Evolutionary conservation across 2,113 vertebrate genomes (phyloP), one percentile per base, ranked within the genome.

Genomic region (Phylloscopus whistleri): DNA sequence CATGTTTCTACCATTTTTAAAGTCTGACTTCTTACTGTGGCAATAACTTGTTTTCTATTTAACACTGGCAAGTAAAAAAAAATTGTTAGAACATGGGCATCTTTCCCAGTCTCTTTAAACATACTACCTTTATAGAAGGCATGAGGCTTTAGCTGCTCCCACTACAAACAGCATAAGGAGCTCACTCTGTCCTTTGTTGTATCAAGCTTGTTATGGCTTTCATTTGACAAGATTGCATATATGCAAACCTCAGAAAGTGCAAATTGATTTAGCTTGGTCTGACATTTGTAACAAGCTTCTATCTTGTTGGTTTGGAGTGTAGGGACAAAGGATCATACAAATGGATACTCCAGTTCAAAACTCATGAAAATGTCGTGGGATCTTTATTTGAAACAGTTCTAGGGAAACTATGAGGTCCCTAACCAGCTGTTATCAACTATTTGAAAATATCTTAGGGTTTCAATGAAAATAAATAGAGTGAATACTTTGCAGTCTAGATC

Each of bases 141-240:
- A 90, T 85, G 81, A 94, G 55, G 51, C 46, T 94, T 79, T 89
- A 86, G 76, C 60, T 84, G 69, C 87, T 96, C 89, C 69, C 56
- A 49, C 93, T 76, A 70, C 91, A 96, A 94, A 83, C 90, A 94
- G 91, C 91, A 91, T 73, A 93, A 91, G 95, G 96, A 94, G 72
- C 78, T 95, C 84, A n/a, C 82, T 93, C 84, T 90, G 74, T 87
- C 91, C 90, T 91, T 94, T 88, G 46, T 80, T 90, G 59, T 51
- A 75, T n/a, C 52, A 55, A 78, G 77, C 55, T 93, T 92, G 72
- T 95, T 96, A 87, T 84, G 91, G 81, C 91, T 95, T 96, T 90
- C 49, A 33, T 94, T 83, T 82, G 75, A 94, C 63, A 83, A 83
- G 62, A 95, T 49, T 69, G 43, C 55, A 77, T 62, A 59, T 22